Evolutionary conservation across 92 coral and sea anemone genomes (phyloP), one percentile per base, ranked within the genome.

Genomic region (Palythoa heliodiscus): DNA sequence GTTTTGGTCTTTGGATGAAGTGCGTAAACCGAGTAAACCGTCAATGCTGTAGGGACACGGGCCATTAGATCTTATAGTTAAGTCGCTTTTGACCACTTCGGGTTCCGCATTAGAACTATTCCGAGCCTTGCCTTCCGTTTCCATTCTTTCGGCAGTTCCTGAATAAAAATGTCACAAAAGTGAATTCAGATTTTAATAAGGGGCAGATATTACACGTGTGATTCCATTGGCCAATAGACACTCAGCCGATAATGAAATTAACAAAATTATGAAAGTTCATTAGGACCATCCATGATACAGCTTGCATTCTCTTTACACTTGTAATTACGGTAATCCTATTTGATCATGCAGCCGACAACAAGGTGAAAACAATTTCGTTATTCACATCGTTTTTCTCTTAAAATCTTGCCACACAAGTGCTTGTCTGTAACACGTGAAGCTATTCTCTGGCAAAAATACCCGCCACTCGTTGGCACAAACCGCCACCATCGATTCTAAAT

Each of bases 301-400:
- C 88, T 64, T 87, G 91, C 89, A 92, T 73, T 86, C 86, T 92
- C 98, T 94, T 94, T 94, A 92, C 98, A 88, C 88, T 90, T 83
- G 92, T 87, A 94, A 94, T 94, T 94, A 94, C 90, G 78, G 71
- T 94, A 94, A 92, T 94, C 98, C 92, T 88, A 86, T 94, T 90
- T 94, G 95, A 90, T 94, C 98, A 92, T 90, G 91, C 83, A 92
- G 88, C 91, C 93, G 95, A 94, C 95, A 94, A 92, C 95, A 87
- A 82, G 93, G 91, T 81, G 91, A 88, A 90, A 87, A 90, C 88
- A 89, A 87, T 90, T 77, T 89, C 74, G 91, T 94, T 85, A 92
- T 94, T 92, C 92, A 87, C 89, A 75, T 63, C 73, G 40, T 52
- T 52, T 48, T 47, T 39, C 71, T 47, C 74, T 47, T 39, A 20